These are phyloP conservation scores for Leptinotarsa haldemani DNA, from an alignment of 2,888 invertebrate species.

Conservation along the genomic window DNA sequence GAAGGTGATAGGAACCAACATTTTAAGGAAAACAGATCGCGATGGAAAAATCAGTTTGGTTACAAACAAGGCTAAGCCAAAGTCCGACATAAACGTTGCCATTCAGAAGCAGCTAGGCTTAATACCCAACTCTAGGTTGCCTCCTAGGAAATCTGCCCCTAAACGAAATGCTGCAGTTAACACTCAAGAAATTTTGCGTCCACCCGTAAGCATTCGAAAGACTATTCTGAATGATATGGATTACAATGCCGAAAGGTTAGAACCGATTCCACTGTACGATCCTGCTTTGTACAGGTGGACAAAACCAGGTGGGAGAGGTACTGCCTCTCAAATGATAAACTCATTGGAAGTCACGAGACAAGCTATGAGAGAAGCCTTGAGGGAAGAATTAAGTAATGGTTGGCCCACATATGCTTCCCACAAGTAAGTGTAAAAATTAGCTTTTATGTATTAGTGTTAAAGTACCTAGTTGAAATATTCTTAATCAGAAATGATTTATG, in stretches of 20 bases:
- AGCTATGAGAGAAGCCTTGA: constrained; percentile 50
- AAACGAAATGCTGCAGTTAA: constrained; percentile 45
- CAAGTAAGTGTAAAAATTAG: constrained; percentile 42
- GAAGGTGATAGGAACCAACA: constrained; percentile 64
- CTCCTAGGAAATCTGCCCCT: constrained; percentile 38
- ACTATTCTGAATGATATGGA: constrained; percentile 58
- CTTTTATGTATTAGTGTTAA: neutral
- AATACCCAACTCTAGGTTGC: constrained; percentile 42
- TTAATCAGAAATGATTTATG: too few species aligned
- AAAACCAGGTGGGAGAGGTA: constrained; percentile 50
- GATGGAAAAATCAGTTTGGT: constrained; percentile 69
- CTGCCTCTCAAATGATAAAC: constrained; percentile 56
- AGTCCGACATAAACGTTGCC: constrained; percentile 59
- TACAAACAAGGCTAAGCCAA: constrained; percentile 64
- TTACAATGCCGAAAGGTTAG: constrained; percentile 42
- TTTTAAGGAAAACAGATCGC: constrained; percentile 67
- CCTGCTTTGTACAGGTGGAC: constrained; percentile 55
- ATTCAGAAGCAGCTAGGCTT: constrained; percentile 64
- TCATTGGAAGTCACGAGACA: constrained; percentile 53
- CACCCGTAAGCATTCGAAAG: constrained; percentile 50
- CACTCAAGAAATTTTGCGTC: constrained; percentile 21
- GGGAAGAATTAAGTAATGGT: constrained; percentile 50
- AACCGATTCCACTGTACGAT: constrained; percentile 46
- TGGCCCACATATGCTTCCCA: constrained; percentile 53
- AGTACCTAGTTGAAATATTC: too few species aligned